These are phyloP conservation scores for Danio jaintianensis DNA, from an alignment of 2,797 vertebrate genomes.

Conservation along the genomic window DNA sequence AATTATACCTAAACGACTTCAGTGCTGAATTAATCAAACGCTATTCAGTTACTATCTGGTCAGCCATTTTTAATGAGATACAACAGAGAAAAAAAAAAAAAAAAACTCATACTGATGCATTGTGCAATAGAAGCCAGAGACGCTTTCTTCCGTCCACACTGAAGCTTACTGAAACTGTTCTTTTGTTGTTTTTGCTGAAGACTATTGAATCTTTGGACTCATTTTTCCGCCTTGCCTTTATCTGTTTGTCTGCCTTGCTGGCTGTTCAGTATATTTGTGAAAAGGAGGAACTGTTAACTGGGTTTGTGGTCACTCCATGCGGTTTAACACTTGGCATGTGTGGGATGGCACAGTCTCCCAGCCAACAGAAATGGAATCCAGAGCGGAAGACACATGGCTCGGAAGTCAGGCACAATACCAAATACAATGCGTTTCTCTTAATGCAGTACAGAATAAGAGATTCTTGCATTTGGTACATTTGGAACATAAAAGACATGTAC, in stretches of 20 bases:
- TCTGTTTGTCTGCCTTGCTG: conserved; percentile 63
- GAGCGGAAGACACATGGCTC: conserved; percentile 63
- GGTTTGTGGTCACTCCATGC: background rate
- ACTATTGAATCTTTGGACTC: conserved; percentile 67
- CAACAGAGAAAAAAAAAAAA: conserved; percentile 54
- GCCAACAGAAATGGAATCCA: conserved; percentile 70
- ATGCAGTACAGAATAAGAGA: conserved; percentile 83
- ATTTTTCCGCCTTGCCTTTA: conserved; percentile 67
- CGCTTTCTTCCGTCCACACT: conserved; percentile 76
- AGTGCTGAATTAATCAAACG: conserved; percentile 51
- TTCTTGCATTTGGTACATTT: conserved; percentile 79
- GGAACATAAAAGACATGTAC: conserved; percentile 74
- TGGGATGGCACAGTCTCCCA: conserved; percentile 70
- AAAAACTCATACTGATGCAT: conserved; percentile 64
- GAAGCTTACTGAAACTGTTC: conserved; percentile 65
- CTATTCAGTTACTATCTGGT: conserved; percentile 65
- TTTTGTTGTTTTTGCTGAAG: conserved; percentile 38
- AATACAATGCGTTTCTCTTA: conserved; percentile 81
- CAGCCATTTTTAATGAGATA: conserved; percentile 60
- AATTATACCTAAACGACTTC: conserved; percentile 34
- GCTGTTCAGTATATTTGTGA: conserved; percentile 5
- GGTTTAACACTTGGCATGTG: conserved; percentile 44
- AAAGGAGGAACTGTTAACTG: conserved; percentile 10
- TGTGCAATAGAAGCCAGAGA: conserved; percentile 71
- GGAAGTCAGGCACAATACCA: conserved; percentile 82